Conservation (phyloP, 1,140 invertebrate species). For the Diorhabda elongata region DNA sequence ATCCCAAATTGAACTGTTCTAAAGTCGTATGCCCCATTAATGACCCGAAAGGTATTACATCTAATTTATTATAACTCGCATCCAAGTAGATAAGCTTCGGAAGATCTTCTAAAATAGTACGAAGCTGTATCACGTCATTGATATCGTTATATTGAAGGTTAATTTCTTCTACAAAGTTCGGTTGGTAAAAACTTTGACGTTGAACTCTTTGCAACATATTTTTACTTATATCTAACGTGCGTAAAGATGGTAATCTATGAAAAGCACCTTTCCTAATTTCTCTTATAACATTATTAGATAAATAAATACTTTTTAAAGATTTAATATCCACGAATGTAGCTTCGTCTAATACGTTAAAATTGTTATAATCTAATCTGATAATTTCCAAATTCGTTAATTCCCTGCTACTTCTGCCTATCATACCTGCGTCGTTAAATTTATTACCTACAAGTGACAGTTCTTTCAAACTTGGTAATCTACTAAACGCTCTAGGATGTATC, state of each 20-base stretch:
- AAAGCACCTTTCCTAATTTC: constrained; percentile 75
- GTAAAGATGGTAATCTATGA: constrained; percentile 67
- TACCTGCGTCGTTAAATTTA: constrained; percentile 67
- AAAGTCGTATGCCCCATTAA: constrained; percentile 72
- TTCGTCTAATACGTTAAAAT: constrained; percentile 66
- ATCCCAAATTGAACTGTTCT: constrained; percentile 74
- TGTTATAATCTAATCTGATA: constrained; percentile 60
- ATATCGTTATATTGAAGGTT: constrained; percentile 72
- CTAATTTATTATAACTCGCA: constrained; percentile 68
- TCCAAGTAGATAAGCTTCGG: constrained; percentile 73
- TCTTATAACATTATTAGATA: constrained; percentile 70
- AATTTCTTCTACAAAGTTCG: constrained; percentile 70
- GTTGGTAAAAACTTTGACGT: constrained; percentile 73
- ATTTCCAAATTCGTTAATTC: constrained; percentile 68
- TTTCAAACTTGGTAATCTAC: constrained; percentile 64
- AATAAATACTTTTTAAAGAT: constrained; percentile 61
- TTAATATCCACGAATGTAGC: constrained; percentile 77
- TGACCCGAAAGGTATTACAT: constrained; percentile 69
- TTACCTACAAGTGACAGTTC: constrained; percentile 70
- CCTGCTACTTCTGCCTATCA: constrained; percentile 70
- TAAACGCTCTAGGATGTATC: constrained; percentile 73
- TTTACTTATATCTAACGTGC: constrained; percentile 69
- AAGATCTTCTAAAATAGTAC: constrained; percentile 68
- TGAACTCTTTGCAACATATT: constrained; percentile 75
- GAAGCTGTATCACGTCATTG: constrained; percentile 64